These are phyloP conservation scores for Argyra leucocephala DNA, from an alignment of 2,888 invertebrate species.

Conservation along the genomic window DNA sequence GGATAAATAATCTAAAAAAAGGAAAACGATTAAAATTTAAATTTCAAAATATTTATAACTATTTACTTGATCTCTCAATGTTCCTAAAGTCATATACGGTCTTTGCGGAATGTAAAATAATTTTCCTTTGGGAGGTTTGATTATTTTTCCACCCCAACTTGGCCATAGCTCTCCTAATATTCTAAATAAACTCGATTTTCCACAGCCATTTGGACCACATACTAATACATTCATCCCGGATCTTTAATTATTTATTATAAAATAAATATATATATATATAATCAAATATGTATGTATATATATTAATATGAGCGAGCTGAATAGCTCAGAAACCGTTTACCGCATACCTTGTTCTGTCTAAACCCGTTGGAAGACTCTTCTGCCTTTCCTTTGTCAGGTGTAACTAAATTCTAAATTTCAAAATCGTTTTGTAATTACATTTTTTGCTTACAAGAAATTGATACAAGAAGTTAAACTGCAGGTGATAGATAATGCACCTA, in stretches of 20 bases:
- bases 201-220: slow-evolving; percentile 97
- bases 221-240: slow-evolving; percentile 96
- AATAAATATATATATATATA: too few relatives aligned
- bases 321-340: neutral
- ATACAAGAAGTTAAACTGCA: too few relatives aligned
- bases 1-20: slow-evolving; percentile 71
- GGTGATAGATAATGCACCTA: too few relatives aligned
- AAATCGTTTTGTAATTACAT: too few relatives aligned
- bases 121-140: slow-evolving; percentile 90
- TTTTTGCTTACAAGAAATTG: too few relatives aligned
- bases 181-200: slow-evolving; percentile 93
- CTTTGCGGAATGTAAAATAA: slow-evolving; percentile 89
- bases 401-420: too few relatives aligned
- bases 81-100: slow-evolving; percentile 96
- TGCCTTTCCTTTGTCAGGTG: too few relatives aligned
- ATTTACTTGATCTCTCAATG: slow-evolving; percentile 76
- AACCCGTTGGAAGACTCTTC: neutral
- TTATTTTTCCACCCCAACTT: slow-evolving; percentile 82
- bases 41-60: neutral
- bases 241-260: slow-evolving; percentile 33
- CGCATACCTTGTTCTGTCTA: neutral
- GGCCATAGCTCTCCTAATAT: slow-evolving; percentile 97
- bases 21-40: neutral
- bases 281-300: too few relatives aligned
- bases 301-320: neutral